Evolutionary conservation across 2,113 vertebrate genomes (phyloP).

Genomic region (Machaerirhynchus nigripectus): DNA sequence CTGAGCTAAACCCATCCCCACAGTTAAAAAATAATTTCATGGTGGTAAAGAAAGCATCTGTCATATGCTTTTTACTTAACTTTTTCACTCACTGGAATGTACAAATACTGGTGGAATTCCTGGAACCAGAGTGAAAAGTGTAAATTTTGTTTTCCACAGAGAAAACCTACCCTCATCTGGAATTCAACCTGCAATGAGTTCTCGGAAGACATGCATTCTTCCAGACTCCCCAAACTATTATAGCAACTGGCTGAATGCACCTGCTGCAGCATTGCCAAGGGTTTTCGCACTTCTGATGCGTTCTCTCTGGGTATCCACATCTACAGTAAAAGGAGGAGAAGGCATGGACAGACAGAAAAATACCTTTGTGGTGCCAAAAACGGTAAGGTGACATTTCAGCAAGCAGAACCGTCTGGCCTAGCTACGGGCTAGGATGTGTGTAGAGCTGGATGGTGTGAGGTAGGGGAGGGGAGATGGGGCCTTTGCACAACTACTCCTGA

Average conservation of each 20-base stretch:
- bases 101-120: not conserved
- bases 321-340: not conserved
- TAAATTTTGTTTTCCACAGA: not conserved
- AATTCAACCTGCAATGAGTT: not conserved
- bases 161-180: not conserved
- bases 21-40: not conserved
- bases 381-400: not conserved
- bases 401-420: not conserved
- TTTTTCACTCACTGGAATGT: not conserved
- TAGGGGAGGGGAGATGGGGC: not conserved
- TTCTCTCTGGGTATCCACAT: not conserved
- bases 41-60: not conserved
- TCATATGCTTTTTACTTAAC: not conserved
- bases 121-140: not conserved
- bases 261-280: not conserved
- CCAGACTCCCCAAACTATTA: not conserved
- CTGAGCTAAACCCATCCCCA: not conserved
- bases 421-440: accelerated
- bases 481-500: not conserved
- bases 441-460: not conserved
- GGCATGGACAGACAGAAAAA: not conserved
- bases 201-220: accelerated
- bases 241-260: not conserved
- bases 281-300: not conserved
- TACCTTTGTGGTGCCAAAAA: not conserved